Evolutionary conservation across 1,140 invertebrate genomes (phyloP), one percentile per base, ranked within the genome.

Genomic region (Calephelis nemesis): DNA sequence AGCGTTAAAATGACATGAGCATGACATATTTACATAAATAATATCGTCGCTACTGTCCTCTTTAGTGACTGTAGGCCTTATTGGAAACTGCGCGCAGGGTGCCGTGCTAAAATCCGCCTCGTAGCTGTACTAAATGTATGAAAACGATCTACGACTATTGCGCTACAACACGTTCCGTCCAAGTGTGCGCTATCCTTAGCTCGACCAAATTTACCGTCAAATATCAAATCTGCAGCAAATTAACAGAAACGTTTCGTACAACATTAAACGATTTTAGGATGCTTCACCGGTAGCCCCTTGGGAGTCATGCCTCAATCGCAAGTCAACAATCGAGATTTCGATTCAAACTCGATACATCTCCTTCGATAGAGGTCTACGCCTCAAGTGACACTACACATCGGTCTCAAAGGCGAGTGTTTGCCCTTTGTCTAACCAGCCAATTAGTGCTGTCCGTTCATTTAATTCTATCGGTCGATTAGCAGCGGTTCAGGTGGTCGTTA

Each of bases 381-480:
- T 88, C 84, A 70, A 90, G 88, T 88, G 87, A 82, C 85, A 88
- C 88, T 88, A 85, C 86, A 87, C 80, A 73, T 79, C 67, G 77
- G 76, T 79, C 78, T 84, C 88, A 90, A 90, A 90, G 88, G 85
- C 80, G 82, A 88, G 81, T 90, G 88, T 89, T 89, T 88, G 84
- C 85, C 82, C 87, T 89, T 90, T 90, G 88, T 89, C 88, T 90
- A 89, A 86, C 83, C 72, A 75, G 85, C 76, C 88, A 90, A 90
- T 90, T 90, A 90, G 85, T 88, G 81, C 82, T 79, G 81, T 83
- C 84, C 83, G 87, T 88, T 88, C 84, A 83, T 87, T 89, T 89
- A 90, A 90, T 89, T 86, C 83, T 85, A 88, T 85, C 84, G 85
- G 78, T 87, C 85, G 88, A 90, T 90, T 90, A 88, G 81, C 82